Evolutionary conservation across 2,888 invertebrate genomes (phyloP), one percentile per base, ranked within the genome.

Genomic region (Eumacrocentrus americanus): DNA sequence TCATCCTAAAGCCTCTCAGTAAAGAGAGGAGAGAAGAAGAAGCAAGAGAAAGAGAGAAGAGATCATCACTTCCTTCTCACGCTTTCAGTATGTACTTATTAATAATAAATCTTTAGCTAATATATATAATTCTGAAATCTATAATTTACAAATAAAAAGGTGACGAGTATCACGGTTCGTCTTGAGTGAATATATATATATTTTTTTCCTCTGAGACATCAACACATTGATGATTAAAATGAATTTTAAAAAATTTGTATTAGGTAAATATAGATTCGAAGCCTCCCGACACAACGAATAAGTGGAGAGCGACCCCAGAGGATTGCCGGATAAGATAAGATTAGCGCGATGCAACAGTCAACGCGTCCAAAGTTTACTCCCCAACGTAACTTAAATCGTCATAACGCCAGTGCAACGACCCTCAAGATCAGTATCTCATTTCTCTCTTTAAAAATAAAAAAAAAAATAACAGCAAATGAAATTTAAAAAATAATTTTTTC

Each of bases 251-350:
- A 35, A 12, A 11, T 22, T 56, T 37, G 22, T 37, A 44, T n/a
- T 47, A 53, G 29, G 37, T 46, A 47, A 37, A 46, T 47, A 34
- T 34, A 53, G 25, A 53, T 42, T 42, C 40, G n/a, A n/a, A n/a
- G n/a, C n/a, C n/a, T n/a, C 4, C 38, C 11, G 37, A 35, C 34
- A 42, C 34, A 50, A 58, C 22, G 40, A 29, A 18, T 47, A 35
- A 46, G 23, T 23, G 46, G 38, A 54, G 58, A 58, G 35, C 22
- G n/a, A 59, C 40, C 60, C 60, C 55, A 61, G 68, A 69, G 72
- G 71, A 73, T 75, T 70, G 70, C 60, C 66, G 73, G 72, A 75
- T 76, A 74, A 76, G 76, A 76, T 74, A 76, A 75, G 75, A 76
- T 75, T 75, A 74, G 67, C 57, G 20, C 50, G 60, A 57, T 60